Base-by-base conservation (phyloP, 2,888 invertebrate genomes). In the Cephus rjabovi region DNA sequence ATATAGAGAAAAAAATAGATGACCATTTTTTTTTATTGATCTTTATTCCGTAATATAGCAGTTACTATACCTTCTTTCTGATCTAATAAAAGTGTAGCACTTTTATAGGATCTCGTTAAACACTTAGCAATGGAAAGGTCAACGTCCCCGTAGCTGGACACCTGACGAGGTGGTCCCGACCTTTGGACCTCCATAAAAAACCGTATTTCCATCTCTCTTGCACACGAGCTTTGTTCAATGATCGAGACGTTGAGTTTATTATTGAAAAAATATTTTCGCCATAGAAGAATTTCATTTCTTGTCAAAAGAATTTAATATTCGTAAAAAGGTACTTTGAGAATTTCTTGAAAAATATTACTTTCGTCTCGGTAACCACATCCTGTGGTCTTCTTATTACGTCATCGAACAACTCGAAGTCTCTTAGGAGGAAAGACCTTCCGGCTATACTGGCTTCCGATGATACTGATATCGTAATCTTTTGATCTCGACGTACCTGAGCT, bases 391-490 rank as follows among this genome's bases (percentile, higher is more conserved):
- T 81, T 83, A 81, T 84, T 84, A 83, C 77, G 75, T 74, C 82
- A 83, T 83, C 84, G 83, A 79, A 69, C 73, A 77, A 34, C 35
- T 78, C 74, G 33, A 34, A 12, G 11, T 33, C 35, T 74, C 31
- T n/a, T 74, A 31, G 34, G 12, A 74, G 35, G 15, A 23, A 30
- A 34, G 35, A 74, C 35, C n/a, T 74, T 74, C 35, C n/a, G 33
- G 34, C 35, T 34, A 35, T 23, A 74, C 31, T 35, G 33, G 23
- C 33, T 56, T 56, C 23, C 80, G 81, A 79, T 81, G 82, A 82
- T 85, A 83, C 82, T 83, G 84, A 82, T 85, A 77, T 79, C 74
- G 80, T 76, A 74, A 86, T 86, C 86, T 81, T 86, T 86, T 86
- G 86, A 85, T 85, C 81, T 79, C 74, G 71, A n/a, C 71, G 15